Conservation (phyloP, 1,140 invertebrate genomes). For the Odontomachus brunneus region DNA sequence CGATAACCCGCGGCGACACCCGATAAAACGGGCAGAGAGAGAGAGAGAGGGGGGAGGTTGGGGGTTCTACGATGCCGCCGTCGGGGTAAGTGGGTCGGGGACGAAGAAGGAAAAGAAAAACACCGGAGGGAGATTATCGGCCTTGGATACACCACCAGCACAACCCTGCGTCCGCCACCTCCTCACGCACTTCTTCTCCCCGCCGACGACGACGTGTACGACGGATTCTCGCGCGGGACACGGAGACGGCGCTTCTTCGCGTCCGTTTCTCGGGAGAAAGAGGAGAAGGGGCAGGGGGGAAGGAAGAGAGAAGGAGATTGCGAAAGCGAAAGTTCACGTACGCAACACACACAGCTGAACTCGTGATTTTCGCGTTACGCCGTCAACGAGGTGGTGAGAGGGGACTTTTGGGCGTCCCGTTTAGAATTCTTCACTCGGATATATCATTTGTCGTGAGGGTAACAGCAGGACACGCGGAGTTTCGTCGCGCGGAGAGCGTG, state of each 20-base stretch:
- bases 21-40: slow-evolving; percentile 78
- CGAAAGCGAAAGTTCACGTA: too few relatives aligned
- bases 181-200: slow-evolving; percentile 37
- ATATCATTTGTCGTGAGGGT: slow-evolving; percentile 16
- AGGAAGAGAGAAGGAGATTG: too few relatives aligned
- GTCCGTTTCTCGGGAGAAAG: too few relatives aligned
- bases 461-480: background rate
- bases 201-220: background rate
- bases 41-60: slow-evolving; percentile 1
- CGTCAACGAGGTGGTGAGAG: too few relatives aligned
- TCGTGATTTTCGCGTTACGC: too few relatives aligned
- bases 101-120: slow-evolving; percentile 75
- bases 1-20: slow-evolving; percentile 81
- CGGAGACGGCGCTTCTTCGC: too few relatives aligned
- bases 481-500: slow-evolving; percentile 7
- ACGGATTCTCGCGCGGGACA: too few relatives aligned
- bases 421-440: background rate
- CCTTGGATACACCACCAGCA: slow-evolving; percentile 56
- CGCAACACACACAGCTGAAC: too few relatives aligned
- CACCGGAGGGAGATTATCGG: slow-evolving; percentile 79
- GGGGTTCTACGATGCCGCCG: slow-evolving; percentile 46
- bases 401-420: too few relatives aligned
- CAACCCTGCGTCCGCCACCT: slow-evolving; percentile 1
- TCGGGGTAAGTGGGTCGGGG: slow-evolving; percentile 72
- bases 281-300: too few relatives aligned